Conservation (phyloP, 2,797 vertebrate species). For the Anableps anableps region DNA sequence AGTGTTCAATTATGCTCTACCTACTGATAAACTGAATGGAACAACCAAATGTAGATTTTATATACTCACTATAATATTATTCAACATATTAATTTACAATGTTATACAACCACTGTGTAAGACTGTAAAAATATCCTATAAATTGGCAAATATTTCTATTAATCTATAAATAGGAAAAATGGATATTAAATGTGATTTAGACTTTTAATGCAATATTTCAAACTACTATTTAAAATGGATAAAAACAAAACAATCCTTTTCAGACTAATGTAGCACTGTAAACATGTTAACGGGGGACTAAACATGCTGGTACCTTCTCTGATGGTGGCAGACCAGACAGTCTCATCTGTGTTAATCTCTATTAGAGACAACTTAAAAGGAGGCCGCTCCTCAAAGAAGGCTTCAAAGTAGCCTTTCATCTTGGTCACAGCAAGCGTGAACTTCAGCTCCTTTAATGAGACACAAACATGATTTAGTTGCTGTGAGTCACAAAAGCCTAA, state of each 20-base stretch:
- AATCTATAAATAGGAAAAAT: neutral
- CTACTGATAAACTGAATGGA: neutral
- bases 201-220: neutral
- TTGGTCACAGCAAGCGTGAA: constrained; percentile 84
- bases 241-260: neutral
- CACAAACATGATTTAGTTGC: neutral
- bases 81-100: neutral
- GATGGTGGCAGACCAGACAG: constrained; percentile 85
- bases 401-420: constrained; percentile 89
- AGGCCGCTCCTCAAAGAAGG: constrained; percentile 85
- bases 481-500: neutral
- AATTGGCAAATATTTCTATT: neutral
- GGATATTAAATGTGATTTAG: neutral
- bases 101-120: neutral
- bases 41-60: neutral
- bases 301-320: constrained; percentile 80
- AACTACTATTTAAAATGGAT: neutral
- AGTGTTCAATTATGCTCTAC: neutral
- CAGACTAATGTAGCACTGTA: neutral
- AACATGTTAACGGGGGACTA: neutral
- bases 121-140: neutral
- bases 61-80: neutral
- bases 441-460: constrained; percentile 81
- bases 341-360: constrained; percentile 81
- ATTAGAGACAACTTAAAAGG: constrained; percentile 86